Base-by-base conservation (phyloP, 1,140 invertebrate genomes). In the Atta cephalotes region DNA sequence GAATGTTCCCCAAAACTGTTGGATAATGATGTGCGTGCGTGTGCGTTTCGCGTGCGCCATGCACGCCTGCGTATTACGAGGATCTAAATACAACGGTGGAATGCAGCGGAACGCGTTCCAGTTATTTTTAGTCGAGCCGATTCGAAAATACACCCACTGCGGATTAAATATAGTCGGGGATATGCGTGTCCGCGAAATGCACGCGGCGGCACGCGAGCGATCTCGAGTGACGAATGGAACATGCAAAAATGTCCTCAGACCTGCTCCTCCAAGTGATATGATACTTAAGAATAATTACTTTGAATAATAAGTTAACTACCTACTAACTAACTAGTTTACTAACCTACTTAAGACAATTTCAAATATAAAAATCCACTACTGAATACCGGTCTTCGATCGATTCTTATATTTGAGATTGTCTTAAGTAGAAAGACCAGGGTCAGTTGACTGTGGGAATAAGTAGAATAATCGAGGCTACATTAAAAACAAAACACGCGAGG, bases 31-130 rank as follows among this genome's bases (percentile, higher is more conserved):
- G 39, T 7, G 21, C 14, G 39, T 53, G 31, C 3, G 31, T 4
- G 14, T 16, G 31, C n/a, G 16, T 65, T 39, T 18, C 9, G 6
- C 25, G 56, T 31, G 53, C 21, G 31, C 5, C 31, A 35, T 6
- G 28, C 28, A 9, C 28, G 60, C 49, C 51, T 70, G 21, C 62
- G 58, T 89, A 63, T 89, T 89, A 89, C 79, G 68, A 51, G 56
- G 62, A 87, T 91, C 60, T 82, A 91, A 91, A 91, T 91, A 91
- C 85, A 89, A 79, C 88, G 53, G 45, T 80, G 91, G 91, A 91
- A 91, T 91, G 90, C 87, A 80, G 89, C 58, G 77, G 35, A 87
- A 91, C 91, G 91, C 84, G 90, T 88, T 85, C 25, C 62, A 72
- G 60, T 0, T 91, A 91, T 91, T 91, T 91, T 91, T 91, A 91